A percentile compares a stretch with the other conserved stretches of the same genome.
Evolutionary conservation across 2,797 vertebrate genomes (phyloP).

Genomic region (Falco novaeseelandiae): DNA sequence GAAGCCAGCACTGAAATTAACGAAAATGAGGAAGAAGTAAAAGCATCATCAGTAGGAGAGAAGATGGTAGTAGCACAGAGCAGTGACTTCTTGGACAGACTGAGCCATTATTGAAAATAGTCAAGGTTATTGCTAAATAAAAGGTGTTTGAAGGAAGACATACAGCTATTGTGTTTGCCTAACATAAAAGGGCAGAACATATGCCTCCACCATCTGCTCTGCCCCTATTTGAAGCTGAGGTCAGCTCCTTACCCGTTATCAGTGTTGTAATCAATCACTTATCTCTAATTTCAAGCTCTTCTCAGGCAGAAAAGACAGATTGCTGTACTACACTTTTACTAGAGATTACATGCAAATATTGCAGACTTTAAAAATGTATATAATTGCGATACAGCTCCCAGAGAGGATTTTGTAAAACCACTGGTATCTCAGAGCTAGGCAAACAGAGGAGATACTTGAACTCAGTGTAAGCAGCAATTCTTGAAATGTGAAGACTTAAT

Average conservation of each 20-base stretch:
- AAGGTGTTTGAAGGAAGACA: not conserved
- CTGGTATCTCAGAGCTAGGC: not conserved
- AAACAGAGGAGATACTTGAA: not conserved
- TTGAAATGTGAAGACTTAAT: too few species aligned
- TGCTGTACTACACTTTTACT: not conserved
- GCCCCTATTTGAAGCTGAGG: not conserved
- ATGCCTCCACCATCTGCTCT: not conserved
- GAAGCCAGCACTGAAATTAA: not conserved
- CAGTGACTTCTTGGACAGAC: not conserved
- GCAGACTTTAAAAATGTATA: not conserved
- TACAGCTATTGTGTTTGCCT: not conserved
- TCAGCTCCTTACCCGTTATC: not conserved
- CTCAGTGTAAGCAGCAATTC: not conserved
- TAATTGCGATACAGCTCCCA: not conserved
- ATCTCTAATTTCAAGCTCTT: not conserved
- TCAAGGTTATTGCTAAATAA: conserved; percentile 4
- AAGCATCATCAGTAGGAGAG: not conserved
- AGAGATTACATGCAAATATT: not conserved
- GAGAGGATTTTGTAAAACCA: not conserved
- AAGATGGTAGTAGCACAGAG: not conserved
- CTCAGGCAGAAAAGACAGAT: not conserved
- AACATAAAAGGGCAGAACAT: not conserved
- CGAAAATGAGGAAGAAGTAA: not conserved
- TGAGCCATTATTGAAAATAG: not conserved
- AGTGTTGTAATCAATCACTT: not conserved